Evolutionary conservation across 2,797 vertebrate species (phyloP), one percentile per base, ranked within the genome.

Genomic region (Lutjanus argentimaculatus): DNA sequence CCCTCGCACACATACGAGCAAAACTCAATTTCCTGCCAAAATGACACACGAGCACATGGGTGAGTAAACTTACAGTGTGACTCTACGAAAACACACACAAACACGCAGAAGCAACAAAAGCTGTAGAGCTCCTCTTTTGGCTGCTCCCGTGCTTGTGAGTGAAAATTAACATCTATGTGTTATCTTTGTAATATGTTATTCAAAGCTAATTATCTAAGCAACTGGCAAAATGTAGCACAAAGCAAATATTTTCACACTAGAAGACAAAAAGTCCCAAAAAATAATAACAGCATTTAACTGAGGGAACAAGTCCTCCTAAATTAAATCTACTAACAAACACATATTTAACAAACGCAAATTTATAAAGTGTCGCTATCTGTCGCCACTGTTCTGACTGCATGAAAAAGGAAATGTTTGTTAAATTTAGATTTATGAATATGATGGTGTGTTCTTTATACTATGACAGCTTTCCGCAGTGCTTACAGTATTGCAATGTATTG

Each of bases 1-100:
- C 62, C 64, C 79, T 77, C 76, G 71, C 73, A 84, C 80, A 81
- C 82, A 89, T 79, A 88, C 85, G 88, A 93, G 83, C 84, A 77
- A 77, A 80, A 77, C 80, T 82, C 80, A 91, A 83, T 89, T 80
- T 89, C 82, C 84, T 90, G 93, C 85, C 91, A 88, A 84, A 77
- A 79, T 74, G 76, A 82, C 78, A 87, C 78, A 79, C 15, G 57
- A 67, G 73, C 79, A 85, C 86, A 85, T 57, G 58, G 76, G 61
- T 82, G 82, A 89, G 81, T 79, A 85, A 86, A 88, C 83, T 53
- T 13, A 12, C 80, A 77, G 72, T 7, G 57, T 73, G 75, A 67
- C 71, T 43, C 13, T 2, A 61, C 52, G 48, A 55, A 85, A 63
- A 63, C 22, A 75, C 66, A 77, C 13, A 74, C 43, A 82, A 67